Conservation (phyloP, 2,888 invertebrate species). For the Trachelus stipa region DNA sequence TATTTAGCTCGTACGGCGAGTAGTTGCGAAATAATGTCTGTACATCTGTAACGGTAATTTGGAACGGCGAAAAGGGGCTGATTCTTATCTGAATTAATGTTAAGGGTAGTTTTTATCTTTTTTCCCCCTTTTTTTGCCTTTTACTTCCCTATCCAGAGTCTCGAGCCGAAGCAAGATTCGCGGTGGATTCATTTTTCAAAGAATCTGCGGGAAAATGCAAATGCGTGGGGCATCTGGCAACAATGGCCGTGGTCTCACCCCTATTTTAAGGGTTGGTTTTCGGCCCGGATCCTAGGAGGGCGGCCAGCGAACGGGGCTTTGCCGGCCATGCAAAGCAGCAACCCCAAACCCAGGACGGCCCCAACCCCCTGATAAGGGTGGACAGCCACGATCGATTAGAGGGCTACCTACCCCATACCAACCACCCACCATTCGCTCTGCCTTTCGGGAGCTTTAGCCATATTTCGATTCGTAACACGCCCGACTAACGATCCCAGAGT, state of each 20-base stretch:
- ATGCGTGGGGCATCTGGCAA: conserved; percentile 66
- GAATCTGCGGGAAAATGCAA: conserved; percentile 65
- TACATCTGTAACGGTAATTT: background rate
- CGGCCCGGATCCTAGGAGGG: conserved; percentile 33
- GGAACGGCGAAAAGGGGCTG: background rate
- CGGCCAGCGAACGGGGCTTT: conserved; percentile 29
- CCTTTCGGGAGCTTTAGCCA: conserved; percentile 42
- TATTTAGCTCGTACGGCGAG: background rate
- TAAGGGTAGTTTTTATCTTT: background rate
- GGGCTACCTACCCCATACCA: conserved; percentile 56
- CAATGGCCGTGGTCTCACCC: conserved; percentile 66
- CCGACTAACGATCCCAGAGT: conserved; percentile 48
- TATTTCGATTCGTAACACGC: conserved; percentile 54
- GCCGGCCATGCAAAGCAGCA: conserved; percentile 59
- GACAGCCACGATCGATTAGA: conserved; percentile 68
- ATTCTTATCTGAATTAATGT: background rate
- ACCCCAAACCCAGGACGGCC: conserved; percentile 46
- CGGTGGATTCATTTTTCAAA: conserved; percentile 62
- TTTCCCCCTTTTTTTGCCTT: background rate
- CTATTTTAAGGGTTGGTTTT: conserved; percentile 66
- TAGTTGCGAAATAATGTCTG: background rate
- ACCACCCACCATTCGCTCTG: conserved; percentile 43
- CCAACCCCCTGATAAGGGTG: conserved; percentile 66
- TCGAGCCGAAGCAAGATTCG: background rate
- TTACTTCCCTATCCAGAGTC: background rate